Evolutionary conservation across 2,113 vertebrate genomes (phyloP).

Genomic region (Nesogale talazaci): DNA sequence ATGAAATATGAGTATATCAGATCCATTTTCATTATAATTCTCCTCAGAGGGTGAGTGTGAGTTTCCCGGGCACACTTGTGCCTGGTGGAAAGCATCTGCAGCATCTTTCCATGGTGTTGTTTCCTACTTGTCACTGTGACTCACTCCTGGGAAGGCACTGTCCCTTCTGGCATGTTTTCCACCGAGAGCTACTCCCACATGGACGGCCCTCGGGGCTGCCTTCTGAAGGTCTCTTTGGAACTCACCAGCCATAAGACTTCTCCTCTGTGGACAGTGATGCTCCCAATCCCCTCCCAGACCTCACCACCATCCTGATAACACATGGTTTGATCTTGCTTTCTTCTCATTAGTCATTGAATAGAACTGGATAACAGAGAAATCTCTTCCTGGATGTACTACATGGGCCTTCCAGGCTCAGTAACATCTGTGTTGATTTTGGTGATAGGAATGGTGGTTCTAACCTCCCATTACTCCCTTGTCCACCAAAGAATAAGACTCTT

Average conservation of each 20-base stretch:
- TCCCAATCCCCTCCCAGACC: no score
- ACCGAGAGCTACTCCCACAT: not conserved
- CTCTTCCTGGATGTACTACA: not conserved
- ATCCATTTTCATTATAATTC: slow-evolving; percentile 29
- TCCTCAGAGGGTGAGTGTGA: not conserved
- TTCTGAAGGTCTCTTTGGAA: slow-evolving; percentile 47
- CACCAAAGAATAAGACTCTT: not conserved
- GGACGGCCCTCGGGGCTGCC: not conserved
- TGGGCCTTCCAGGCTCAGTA: not conserved
- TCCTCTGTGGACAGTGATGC: not conserved
- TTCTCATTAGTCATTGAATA: not conserved
- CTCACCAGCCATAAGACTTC: not conserved
- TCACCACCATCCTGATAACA: not conserved
- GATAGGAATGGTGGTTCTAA: not conserved
- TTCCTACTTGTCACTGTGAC: slow-evolving; percentile 27
- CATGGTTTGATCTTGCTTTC: slow-evolving; percentile 5
- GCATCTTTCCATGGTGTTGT: slow-evolving; percentile 42
- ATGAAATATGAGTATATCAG: not conserved
- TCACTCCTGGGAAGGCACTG: not conserved
- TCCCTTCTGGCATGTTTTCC: not conserved
- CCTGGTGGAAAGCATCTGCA: slow-evolving; percentile 54
- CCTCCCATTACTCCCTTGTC: not conserved
- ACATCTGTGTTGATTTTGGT: not conserved
- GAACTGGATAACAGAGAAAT: not conserved
- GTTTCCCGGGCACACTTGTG: not conserved